Base-by-base conservation (phyloP, 2,888 invertebrate genomes). In the Fragum whitleyi region DNA sequence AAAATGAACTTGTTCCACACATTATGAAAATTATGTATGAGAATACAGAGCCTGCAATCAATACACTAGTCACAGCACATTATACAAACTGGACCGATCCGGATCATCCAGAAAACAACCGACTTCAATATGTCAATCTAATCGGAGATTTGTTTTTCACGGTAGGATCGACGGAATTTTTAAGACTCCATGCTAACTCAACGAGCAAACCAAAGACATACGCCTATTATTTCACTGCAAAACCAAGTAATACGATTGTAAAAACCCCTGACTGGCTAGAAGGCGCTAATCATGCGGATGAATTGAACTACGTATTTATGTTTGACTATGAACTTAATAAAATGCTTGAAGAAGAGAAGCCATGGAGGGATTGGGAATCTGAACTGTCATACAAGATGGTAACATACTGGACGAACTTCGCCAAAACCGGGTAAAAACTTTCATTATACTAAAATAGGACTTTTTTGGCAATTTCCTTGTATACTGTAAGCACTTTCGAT, bases 391-490 rank as follows among this genome's bases (percentile, higher is more conserved):
- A 42, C 16, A 11, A 55, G 16, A 53, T 74, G 73, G 29, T 68
- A 6, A 59, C 67, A 1, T 77, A 77, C 47, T 79, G 75, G 69
- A 59, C 82, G 19, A 75, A 65, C 36, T 80, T 75, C 21, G 72
- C 71, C 19, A 78, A 78, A 32, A 59, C 74, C 9, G 78, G 78
- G 78, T 78, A 67, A n/a, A n/a, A n/a, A n/a, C n/a, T n/a, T n/a
- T n/a, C n/a, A 70, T 39, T 57, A 19, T n/a, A n/a, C n/a, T n/a
- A n/a, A n/a, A n/a, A n/a, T n/a, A n/a, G n/a, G n/a, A n/a, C n/a
- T n/a, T n/a, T n/a, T n/a, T n/a, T n/a, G n/a, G n/a, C n/a, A n/a
- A n/a, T n/a, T n/a, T n/a, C n/a, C n/a, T n/a, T n/a, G n/a, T n/a
- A n/a, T n/a, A n/a, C n/a, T n/a, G n/a, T n/a, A n/a, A n/a, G n/a